Percentiles rank a stretch among this genome's conserved stretches.
Evolutionary conservation across 92 coral and sea anemone species (phyloP).

Genomic region (Nematostella vectensis): DNA sequence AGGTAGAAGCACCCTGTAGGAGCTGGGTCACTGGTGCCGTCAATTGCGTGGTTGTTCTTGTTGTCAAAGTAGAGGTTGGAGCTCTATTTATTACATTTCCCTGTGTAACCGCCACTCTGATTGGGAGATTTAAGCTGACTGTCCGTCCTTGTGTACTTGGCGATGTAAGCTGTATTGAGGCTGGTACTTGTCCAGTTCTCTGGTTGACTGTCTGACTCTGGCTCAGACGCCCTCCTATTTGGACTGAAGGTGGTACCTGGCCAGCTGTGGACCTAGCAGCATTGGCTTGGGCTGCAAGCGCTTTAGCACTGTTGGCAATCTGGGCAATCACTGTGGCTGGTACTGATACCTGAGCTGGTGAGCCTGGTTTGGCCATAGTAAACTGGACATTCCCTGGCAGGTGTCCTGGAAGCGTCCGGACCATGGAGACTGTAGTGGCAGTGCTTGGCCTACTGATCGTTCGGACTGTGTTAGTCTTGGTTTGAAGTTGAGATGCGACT

Average conservation of each 20-base stretch:
- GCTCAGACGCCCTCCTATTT: background rate
- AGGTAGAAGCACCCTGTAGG: conserved; percentile 9
- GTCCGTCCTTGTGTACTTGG: background rate
- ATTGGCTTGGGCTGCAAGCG: background rate
- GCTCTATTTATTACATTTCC: background rate
- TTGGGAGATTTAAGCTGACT: background rate
- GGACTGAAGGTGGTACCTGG: background rate
- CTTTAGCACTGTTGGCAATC: conserved; percentile 2
- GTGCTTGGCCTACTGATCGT: background rate
- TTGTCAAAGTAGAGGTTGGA: background rate
- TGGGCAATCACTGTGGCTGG: conserved; percentile 5
- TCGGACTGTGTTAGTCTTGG: background rate
- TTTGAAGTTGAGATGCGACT: background rate
- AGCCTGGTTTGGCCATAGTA: background rate
- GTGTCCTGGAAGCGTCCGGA: background rate
- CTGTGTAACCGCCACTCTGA: conserved; percentile 1
- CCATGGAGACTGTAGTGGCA: background rate
- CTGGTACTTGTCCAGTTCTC: background rate
- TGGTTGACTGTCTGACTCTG: too few species aligned
- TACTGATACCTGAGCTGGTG: conserved; percentile 2
- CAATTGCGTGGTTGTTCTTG: background rate
- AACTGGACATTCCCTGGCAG: background rate
- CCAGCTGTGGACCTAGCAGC: background rate
- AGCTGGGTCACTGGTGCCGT: background rate
- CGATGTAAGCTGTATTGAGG: background rate